These are phyloP conservation scores for Heliconius ethilla DNA, from an alignment of 2,888 invertebrate genomes.

Conservation along the genomic window DNA sequence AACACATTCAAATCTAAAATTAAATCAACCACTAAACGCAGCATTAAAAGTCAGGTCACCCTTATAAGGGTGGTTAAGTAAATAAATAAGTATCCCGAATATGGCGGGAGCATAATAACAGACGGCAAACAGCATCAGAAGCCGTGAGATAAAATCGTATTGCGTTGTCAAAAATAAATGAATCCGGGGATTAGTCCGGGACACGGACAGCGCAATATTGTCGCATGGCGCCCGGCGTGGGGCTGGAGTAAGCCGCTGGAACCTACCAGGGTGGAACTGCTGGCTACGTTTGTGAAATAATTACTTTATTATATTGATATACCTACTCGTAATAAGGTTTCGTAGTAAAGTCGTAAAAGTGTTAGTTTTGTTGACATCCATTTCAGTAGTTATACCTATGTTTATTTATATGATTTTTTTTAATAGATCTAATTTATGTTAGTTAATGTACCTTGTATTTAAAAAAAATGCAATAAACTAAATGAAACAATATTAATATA, in stretches of 20 bases:
- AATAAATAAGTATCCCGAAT: slow-evolving; percentile 79
- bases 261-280: slow-evolving; percentile 48
- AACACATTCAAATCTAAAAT: slow-evolving; percentile 49
- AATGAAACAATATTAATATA: no score
- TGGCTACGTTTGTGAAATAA: slow-evolving; percentile 50
- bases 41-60: slow-evolving; percentile 76
- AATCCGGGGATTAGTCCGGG: slow-evolving; percentile 80
- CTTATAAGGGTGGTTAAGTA: slow-evolving; percentile 73
- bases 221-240: slow-evolving; percentile 70
- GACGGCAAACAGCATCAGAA: slow-evolving; percentile 82
- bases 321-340: not conserved
- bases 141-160: slow-evolving; percentile 82
- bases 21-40: slow-evolving; percentile 70
- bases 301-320: slow-evolving; percentile 45
- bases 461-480: no score
- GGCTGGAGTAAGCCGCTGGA: slow-evolving; percentile 68
- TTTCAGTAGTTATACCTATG: not conserved
- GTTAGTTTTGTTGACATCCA: not conserved
- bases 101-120: slow-evolving; percentile 78
- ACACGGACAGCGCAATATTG: slow-evolving; percentile 78
- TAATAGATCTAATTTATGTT: no score
- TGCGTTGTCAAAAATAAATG: slow-evolving; percentile 83
- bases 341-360: slow-evolving; percentile 6
- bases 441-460: no score
- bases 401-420: not conserved